Evolutionary conservation across 2,888 invertebrate genomes (phyloP).

Genomic region (Trachelus iudaicus): DNA sequence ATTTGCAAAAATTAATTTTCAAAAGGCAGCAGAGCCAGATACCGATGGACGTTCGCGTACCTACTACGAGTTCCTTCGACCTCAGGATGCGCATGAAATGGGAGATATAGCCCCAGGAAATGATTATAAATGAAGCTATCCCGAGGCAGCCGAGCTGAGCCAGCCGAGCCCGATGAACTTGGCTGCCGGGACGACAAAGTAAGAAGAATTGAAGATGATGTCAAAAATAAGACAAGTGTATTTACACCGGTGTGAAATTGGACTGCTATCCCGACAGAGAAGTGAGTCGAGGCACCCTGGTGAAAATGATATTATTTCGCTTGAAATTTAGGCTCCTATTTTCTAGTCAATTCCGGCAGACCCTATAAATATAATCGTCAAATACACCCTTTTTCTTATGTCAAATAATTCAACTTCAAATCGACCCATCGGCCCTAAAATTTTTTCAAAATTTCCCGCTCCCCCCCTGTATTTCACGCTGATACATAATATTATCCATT

Average conservation of each 20-base stretch:
- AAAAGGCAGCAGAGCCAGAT: neutral
- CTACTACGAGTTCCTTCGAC: neutral
- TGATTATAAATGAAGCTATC: conserved; percentile 64
- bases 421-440: neutral
- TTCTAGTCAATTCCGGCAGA: neutral
- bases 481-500: neutral
- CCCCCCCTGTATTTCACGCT: neutral
- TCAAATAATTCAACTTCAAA: neutral
- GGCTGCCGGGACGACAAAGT: conserved; percentile 58
- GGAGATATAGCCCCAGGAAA: conserved; percentile 57
- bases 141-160: conserved; percentile 31
- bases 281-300: conserved; percentile 43
- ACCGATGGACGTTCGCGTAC: conserved; percentile 14
- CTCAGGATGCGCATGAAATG: conserved; percentile 31
- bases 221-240: conserved; percentile 62
- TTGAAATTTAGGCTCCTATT: neutral
- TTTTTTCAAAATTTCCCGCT: neutral
- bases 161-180: conserved; percentile 39
- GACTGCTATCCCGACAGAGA: conserved; percentile 46
- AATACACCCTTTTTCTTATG: neutral
- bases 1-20: neutral
- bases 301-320: conserved; percentile 52
- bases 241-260: conserved; percentile 64
- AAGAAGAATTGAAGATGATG: conserved; percentile 63
- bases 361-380: neutral